Evolutionary conservation across 2,888 invertebrate genomes (phyloP), one percentile per base, ranked within the genome.

Genomic region (Amblyjoppa proteus): DNA sequence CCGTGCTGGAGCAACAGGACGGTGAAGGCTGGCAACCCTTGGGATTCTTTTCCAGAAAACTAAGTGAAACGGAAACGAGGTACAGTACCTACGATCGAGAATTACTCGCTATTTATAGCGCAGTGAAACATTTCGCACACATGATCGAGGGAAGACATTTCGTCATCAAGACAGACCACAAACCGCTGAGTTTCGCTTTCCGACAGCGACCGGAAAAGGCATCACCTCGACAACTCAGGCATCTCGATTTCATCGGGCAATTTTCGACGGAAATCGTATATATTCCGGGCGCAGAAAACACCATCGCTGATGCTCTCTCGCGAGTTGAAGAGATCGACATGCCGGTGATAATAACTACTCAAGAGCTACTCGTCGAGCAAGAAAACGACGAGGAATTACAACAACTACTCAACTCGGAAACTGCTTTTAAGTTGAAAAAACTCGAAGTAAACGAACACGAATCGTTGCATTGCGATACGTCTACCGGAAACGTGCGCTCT

Each of bases 31-130:
- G 88, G 88, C 68, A 81, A 69, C 89, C 90, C 7, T 58, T 91
- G 0, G 87, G 79, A 11, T 91, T 91, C 71, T 91, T 88, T 41
- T 89, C 88, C 0, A 84, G 78, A 71, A 88, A 88, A 51, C 45
- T 87, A 0, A 78, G 64, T 11, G 28, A 79, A 5, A 53, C 87
- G 0, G 85, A 88, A 34, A 31, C 38, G 16, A 28, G 68, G 6
- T 87, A 87, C 25, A 85, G 87, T 38, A 77, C 88, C 0, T 89
- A 87, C 34, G 89, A 88, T 61, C 68, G 88, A 1, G 88, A 89
- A 56, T 71, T 88, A 1, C 71, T 87, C 6, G 87, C 82, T 11
- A 70, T 85, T 11, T 87, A 71, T 34, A 1, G 70, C 5, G 64
- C 81, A 1, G 61, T 87, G 11, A 81, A 78, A 34, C 74, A 71